Evolutionary conservation across 2,797 vertebrate species (phyloP).

Genomic region (Epinephelus malabaricus): DNA sequence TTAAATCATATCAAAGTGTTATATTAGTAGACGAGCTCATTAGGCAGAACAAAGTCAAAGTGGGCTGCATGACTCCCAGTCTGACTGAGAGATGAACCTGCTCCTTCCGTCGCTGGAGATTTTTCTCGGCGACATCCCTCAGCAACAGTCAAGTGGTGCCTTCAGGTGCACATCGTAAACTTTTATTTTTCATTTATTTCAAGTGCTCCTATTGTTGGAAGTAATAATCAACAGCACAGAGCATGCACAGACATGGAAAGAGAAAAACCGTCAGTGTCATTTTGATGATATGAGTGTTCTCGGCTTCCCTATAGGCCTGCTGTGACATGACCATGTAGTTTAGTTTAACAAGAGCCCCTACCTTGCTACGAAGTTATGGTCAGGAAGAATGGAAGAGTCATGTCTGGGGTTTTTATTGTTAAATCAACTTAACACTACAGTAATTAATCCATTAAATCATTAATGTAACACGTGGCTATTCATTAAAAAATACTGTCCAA

Average conservation of each 20-base stretch:
- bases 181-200: fast-evolving
- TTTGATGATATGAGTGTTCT: no score
- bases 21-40: slow-evolving; percentile 37
- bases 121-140: slow-evolving; percentile 79
- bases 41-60: slow-evolving; percentile 46
- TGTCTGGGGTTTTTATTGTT: no score
- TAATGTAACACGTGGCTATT: no score
- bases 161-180: slow-evolving; percentile 63
- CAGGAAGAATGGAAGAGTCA: no score
- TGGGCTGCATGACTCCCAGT: slow-evolving; percentile 11
- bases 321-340: no score
- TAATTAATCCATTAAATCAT: no score
- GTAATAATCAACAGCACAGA: background rate
- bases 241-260: no score
- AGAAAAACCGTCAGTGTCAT: background rate
- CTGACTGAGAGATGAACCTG: slow-evolving; percentile 68
- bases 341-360: no score
- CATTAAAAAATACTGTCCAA: no score
- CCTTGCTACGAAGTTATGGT: no score
- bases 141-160: slow-evolving; percentile 84
- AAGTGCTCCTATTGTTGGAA: background rate
- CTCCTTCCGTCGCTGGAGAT: slow-evolving; percentile 43
- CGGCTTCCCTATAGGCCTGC: no score
- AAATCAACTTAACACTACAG: no score
- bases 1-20: background rate